phyloP scores from a whole-genome alignment of 2,888 invertebrate genomes.

The Drosophila picticornis region DNA sequence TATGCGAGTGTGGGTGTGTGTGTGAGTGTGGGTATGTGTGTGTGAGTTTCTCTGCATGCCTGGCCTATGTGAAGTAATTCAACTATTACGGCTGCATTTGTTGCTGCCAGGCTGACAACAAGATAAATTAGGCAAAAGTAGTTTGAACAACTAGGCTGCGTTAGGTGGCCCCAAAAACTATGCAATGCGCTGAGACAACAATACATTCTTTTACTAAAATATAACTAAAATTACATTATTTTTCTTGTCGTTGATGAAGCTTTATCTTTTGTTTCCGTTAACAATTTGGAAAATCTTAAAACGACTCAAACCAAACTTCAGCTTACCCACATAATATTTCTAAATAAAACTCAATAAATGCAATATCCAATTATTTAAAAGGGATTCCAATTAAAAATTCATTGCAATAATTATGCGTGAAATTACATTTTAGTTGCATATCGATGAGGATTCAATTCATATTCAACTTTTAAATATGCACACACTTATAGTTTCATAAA shows the following conservation, averaged over 20 bases:
- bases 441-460: not conserved
- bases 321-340: not conserved
- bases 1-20: not conserved
- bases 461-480: conserved; percentile 2
- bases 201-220: not conserved
- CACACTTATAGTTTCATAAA: conserved; percentile 8
- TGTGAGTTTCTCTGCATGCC: too few species aligned
- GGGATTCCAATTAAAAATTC: not conserved
- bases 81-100: conserved; percentile 68
- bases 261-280: not conserved
- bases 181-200: conserved; percentile 1
- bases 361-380: not conserved
- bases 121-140: conserved; percentile 72
- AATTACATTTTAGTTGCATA: not conserved
- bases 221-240: not conserved
- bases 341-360: not conserved
- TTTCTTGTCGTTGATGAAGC: not conserved
- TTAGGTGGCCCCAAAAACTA: conserved; percentile 11
- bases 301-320: not conserved
- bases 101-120: conserved; percentile 75
- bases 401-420: not conserved
- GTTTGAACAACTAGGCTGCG: conserved; percentile 47
- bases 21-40: not conserved
- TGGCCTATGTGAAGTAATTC: conserved; percentile 36
- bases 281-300: not conserved